Conservation (phyloP, 2,888 invertebrate genomes). For the Epiblema foenella region DNA sequence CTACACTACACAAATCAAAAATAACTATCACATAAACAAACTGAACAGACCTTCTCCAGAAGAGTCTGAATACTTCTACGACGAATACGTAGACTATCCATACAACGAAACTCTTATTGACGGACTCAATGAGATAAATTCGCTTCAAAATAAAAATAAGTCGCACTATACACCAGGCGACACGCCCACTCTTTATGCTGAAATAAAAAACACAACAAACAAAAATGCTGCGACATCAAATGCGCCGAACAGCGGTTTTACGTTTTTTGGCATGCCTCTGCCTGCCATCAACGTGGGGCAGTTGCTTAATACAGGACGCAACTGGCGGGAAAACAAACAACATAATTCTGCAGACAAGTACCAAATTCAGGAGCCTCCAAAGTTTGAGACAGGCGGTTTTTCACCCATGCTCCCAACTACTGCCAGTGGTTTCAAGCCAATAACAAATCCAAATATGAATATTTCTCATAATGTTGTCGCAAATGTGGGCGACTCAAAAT, state of each 20-base stretch:
- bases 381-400: slow-evolving; percentile 91
- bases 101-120: slow-evolving; percentile 85
- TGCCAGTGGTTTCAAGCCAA: slow-evolving; percentile 89
- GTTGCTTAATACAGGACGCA: slow-evolving; percentile 82
- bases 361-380: slow-evolving; percentile 80
- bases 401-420: slow-evolving; percentile 89
- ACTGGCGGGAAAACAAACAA: slow-evolving; percentile 73
- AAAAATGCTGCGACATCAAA: slow-evolving; percentile 72
- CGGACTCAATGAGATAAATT: slow-evolving; percentile 65
- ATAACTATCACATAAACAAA: slow-evolving; percentile 76
- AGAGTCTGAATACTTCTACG: slow-evolving; percentile 93
- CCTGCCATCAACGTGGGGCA: slow-evolving; percentile 89
- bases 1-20: slow-evolving; percentile 73
- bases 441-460: slow-evolving; percentile 75
- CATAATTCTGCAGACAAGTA: slow-evolving; percentile 68
- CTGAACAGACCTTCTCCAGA: slow-evolving; percentile 87
- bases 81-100: slow-evolving; percentile 92
- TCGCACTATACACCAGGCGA: slow-evolving; percentile 82
- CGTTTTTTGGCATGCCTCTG: slow-evolving; percentile 93
- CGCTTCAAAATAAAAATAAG: slow-evolving; percentile 61
- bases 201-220: slow-evolving; percentile 65
- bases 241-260: slow-evolving; percentile 87
- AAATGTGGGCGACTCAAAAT: slow-evolving; percentile 54
- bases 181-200: slow-evolving; percentile 82
- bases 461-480: slow-evolving; percentile 57